Conservation (phyloP, 37 sponge, comb jelly and placozoan genomes). For the Chondrilla cf. caribensis region DNA sequence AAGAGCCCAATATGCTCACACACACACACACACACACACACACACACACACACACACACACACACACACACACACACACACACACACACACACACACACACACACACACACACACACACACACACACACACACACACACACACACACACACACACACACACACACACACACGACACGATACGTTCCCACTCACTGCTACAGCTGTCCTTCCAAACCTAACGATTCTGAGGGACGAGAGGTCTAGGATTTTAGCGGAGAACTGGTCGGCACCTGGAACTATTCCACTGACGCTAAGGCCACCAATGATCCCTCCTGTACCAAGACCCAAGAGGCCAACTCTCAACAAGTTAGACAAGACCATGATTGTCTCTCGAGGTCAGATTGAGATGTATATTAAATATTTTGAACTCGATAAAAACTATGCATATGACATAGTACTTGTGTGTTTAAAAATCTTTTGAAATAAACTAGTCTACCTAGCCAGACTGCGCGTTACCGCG, state of each 20-base stretch:
- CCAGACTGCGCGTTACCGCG: no score
- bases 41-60: no score
- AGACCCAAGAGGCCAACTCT: not conserved
- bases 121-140: no score
- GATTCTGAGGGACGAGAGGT: slow-evolving; percentile 45
- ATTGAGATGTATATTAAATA: no score
- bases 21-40: not conserved
- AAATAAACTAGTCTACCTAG: no score
- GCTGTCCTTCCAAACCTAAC: slow-evolving; percentile 82
- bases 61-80: not conserved
- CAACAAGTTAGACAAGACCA: not conserved
- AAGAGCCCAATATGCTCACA: not conserved
- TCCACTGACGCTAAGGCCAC: not conserved
- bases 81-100: not conserved
- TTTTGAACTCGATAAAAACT: no score
- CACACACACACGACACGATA: not conserved
- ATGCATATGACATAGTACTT: no score
- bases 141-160: no score
- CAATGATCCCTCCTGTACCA: slow-evolving; percentile 4
- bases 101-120: no score
- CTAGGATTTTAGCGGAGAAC: no score
- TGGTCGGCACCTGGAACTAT: not conserved
- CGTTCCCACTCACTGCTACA: slow-evolving; percentile 66
- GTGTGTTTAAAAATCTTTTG: no score
- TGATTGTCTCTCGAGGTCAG: not conserved